Evolutionary conservation across 2,113 vertebrate species (phyloP), one percentile per base, ranked within the genome.

Genomic region (Galeopterus variegatus): DNA sequence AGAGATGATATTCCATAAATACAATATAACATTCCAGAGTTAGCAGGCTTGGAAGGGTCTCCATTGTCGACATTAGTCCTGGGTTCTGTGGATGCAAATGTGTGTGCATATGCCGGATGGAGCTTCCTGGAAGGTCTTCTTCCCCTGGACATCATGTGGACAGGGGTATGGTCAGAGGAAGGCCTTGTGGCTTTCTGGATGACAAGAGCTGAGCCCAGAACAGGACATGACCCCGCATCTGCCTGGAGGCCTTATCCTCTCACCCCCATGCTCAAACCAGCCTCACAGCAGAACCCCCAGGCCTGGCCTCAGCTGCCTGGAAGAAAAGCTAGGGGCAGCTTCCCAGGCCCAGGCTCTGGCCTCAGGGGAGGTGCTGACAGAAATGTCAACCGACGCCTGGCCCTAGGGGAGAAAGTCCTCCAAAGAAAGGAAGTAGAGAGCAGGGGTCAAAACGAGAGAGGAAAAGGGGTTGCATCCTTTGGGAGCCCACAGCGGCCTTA

Each of bases 401-500:
- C 52, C 52, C 0, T 13, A 28, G 26, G 52, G 77, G 6, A 93
- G 56, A 62, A 79, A 67, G n/a, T 82, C 36, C 36, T 80, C 45
- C 79, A 15, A 82, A 86, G 23, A 41, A 91, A 60, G 70, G 87
- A 95, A 95, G 31, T 72, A 18, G 45, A 81, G 13, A 67, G 54
- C 83, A 76, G 56, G 41, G 33, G 26, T 93, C 83, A 81, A 33
- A 94, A 67, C 73, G 48, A 62, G 36, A 58, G 56, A 86, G n/a
- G 28, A 73, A 84, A 76, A 31, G 21, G 41, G n/a, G 13, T 26
- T 4, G 15, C 28, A 1, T 45, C 65, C 82, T 93, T 81, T 48
- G 54, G 79, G 87, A 96, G 91, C 88, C 45, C 72, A 31, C 28
- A 48, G 77, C 3, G 8, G 33, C 45, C 41, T n/a, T 26, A 21